Evolutionary conservation across 2,797 vertebrate species (phyloP), one percentile per base, ranked within the genome.

Genomic region (Peromyscus eremicus): DNA sequence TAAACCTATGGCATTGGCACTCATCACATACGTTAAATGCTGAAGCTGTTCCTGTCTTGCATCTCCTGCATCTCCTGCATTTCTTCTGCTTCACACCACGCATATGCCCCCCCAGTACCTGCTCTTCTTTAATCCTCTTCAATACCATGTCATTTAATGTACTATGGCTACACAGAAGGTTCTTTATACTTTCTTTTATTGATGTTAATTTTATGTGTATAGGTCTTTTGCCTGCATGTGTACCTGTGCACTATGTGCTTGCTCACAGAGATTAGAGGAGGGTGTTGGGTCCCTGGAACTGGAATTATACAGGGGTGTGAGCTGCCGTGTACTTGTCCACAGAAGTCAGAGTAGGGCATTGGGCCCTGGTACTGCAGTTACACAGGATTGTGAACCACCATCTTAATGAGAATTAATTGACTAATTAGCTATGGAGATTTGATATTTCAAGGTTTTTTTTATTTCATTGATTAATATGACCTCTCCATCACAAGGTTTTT

Each of bases 91-190:
- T 83, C 68, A 40, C 13, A 64, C 1, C 9, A 62, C 21, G 0
- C 27, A 0, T 60, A 9, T 76, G 52, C n/a, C 82, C 23, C 43
- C 25, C 12, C 29, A 57, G 3, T 5, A 5, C n/a, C 6, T 43
- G 0, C 2, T 52, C 23, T 34, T 29, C 17, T 12, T n/a, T 1
- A 12, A 19, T 27, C 4, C 2, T 52, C 29, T 55, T 46, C 8
- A 55, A 34, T 23, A 1, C 9, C 37, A 27, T 85, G 9, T 27
- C 6, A 62, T 37, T 52, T 23, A 34, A 37, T 62, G 40, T 29
- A 37, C 29, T 52, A 34, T 29, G 32, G n/a, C 8, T n/a, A 11
- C 5, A 7, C 43, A 5, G 2, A 62, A 13, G 27, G 29, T 57
- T 89, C 25, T 37, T 68, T 40, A 55, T n/a, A 40, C 29, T 52